These are phyloP conservation scores for Acanthochromis polyacanthus DNA, from an alignment of 2,113 vertebrate genomes.

Conservation along the genomic window DNA sequence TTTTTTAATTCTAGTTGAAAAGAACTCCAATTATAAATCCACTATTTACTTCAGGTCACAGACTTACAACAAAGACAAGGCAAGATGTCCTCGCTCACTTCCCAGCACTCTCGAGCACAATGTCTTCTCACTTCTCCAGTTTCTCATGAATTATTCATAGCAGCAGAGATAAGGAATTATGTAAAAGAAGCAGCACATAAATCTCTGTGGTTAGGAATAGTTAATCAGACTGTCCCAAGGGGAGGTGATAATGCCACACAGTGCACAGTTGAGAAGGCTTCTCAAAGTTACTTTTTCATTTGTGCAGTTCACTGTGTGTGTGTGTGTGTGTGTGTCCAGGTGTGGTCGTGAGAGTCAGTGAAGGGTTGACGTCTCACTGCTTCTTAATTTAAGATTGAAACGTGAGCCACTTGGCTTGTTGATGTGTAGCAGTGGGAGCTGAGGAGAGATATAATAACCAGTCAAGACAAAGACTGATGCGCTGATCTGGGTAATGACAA, in stretches of 20 bases:
- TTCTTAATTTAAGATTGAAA: constrained; percentile 12
- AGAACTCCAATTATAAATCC: constrained; percentile 39
- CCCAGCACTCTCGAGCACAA: constrained; percentile 45
- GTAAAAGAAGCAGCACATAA: constrained; percentile 76
- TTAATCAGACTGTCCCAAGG: constrained; percentile 76
- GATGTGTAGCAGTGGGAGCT: not conserved
- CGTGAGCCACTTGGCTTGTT: not conserved
- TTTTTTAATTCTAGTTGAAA: not conserved
- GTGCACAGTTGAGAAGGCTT: constrained; percentile 42
- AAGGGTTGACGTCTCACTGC: constrained; percentile 4
- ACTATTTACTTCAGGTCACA: constrained; percentile 62
- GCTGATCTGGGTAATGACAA: no score
- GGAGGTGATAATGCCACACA: constrained; percentile 62
- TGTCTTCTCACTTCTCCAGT: constrained; percentile 68
- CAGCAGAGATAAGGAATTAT: constrained; percentile 76
- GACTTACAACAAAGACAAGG: constrained; percentile 56
- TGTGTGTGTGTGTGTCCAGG: constrained; percentile 19
- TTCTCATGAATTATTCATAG: constrained; percentile 77
- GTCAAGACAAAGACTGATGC: not conserved
- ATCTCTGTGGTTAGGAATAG: constrained; percentile 74
- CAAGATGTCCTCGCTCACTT: constrained; percentile 50
- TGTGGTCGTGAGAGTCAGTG: not conserved
- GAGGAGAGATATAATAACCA: not conserved
- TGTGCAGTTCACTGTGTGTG: constrained; percentile 13
- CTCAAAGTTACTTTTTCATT: constrained; percentile 59